Percentiles rank a stretch among this genome's conserved stretches.
Evolutionary conservation across 1,140 invertebrate genomes (phyloP).

Genomic region (Teleopsis dalmanni): DNA sequence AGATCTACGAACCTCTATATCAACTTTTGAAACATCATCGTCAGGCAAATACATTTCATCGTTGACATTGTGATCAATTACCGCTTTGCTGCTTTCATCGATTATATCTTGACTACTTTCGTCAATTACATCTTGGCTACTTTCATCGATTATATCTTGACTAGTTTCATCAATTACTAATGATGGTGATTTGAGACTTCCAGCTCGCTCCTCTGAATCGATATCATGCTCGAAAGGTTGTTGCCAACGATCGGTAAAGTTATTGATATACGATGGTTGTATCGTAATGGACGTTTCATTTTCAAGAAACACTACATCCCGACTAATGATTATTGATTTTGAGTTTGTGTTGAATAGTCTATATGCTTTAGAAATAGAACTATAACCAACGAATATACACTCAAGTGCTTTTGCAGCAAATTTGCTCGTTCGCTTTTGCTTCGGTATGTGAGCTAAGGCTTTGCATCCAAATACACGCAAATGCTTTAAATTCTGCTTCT

Average conservation of each 20-base stretch:
- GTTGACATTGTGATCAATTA: no score
- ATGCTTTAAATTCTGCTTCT: slow-evolving; percentile 1
- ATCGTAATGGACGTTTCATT: neutral
- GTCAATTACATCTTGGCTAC: neutral
- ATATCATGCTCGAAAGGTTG: no score
- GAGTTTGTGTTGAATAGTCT: slow-evolving; percentile 20
- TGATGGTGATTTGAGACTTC: neutral
- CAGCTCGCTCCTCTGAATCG: neutral
- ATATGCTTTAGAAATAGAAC: slow-evolving; percentile 23
- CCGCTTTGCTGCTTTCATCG: neutral
- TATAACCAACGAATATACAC: slow-evolving; percentile 29
- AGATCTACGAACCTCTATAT: neutral
- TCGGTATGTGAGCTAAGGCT: slow-evolving; percentile 13
- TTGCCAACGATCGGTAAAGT: no score
- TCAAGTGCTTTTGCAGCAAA: slow-evolving; percentile 18
- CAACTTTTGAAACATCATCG: neutral
- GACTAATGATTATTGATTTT: slow-evolving; percentile 19
- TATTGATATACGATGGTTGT: neutral
- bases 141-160: neutral
- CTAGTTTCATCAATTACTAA: neutral
- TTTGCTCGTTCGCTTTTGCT: slow-evolving; percentile 16
- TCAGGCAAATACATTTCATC: neutral
- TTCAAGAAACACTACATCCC: slow-evolving; percentile 25
- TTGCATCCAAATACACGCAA: slow-evolving; percentile 1
- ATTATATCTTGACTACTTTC: neutral